Base-by-base conservation (phyloP, 2,888 invertebrate species). In the Protophormia terraenovae region DNA sequence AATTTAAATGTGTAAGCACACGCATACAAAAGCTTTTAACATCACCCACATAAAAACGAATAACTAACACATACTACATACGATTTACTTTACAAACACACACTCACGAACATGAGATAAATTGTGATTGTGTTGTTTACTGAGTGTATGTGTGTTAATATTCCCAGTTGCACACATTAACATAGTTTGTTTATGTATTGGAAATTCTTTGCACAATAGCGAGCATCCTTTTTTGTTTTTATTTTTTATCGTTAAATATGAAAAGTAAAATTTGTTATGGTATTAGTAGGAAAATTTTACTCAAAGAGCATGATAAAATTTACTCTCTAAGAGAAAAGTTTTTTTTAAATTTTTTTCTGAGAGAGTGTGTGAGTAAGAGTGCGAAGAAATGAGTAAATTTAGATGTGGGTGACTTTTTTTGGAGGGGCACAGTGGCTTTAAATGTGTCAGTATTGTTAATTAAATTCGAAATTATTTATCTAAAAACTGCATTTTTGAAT, bases 111-210 rank as follows among this genome's bases (percentile, higher is more conserved):
- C 58, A 10, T 16, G 5, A 1, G 22, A 53, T 1, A n/a, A 4
- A 19, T 75, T 22, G 50, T 60, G 19, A 29, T 8, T 50, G 27
- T 47, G 24, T 29, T n/a, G 10, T 16, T n/a, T 16, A 24, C 0
- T 3, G 10, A 10, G 41, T 45, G 60, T 66, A 19, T 72, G 19
- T 60, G 38, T 55, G 12, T 64, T 55, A 60, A 71, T 69, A 85
- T 82, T 85, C 85, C 85, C 85, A 75, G 78, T 75, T 85, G 85
- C 85, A 85, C 82, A 85, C 85, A 81, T 82, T 82, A 71, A 79
- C 78, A 85, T 19, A 82, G 32, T 85, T 79, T 85, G 85, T 45
- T 82, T 58, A 82, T 85, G 85, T 85, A 79, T 85, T 82, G 85
- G 47, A 82, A 82, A 82, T 85, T 71, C 85, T 71, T 85, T 85